Evolutionary conservation across 92 coral and sea anemone genomes (phyloP), one percentile per base, ranked within the genome.

Genomic region (Pocillopora grandis): DNA sequence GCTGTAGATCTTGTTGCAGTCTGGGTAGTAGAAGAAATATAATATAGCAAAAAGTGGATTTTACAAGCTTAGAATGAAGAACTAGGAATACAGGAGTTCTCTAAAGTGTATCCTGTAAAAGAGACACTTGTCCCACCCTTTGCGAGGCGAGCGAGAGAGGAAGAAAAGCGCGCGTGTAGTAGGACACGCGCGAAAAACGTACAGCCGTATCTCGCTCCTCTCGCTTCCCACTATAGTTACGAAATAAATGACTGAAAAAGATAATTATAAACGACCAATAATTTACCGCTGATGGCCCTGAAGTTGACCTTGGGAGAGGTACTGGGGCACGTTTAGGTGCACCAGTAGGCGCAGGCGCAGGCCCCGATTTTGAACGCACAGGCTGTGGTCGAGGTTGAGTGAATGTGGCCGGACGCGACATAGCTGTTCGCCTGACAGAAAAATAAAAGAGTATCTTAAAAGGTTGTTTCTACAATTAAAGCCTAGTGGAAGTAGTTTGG

Each of bases 351-450:
- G 76, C 17, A 16, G 67, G 56, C 10, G 1, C 76, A 35, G 35
- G 18, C 19, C 58, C 16, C 76, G 78, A 59, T n/a, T 71, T 61
- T 81, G 77, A 71, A 5, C 9, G 31, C 0, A 37, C 61, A 48
- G 69, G 58, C 49, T 59, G 85, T 21, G 85, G 69, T 11, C 66
- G 85, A 60, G 85, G 77, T 14, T 35, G 85, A 14, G 85, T 70
- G 60, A 70, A 35, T 9, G 85, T 37, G 17, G 85, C 12, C 58
- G 27, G 58, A 59, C 77, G 85, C 16, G 42, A 42, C 12, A 31
- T 1, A 31, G 37, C 15, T 37, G 42, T 36, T 58, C 37, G 77
- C 27, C 84, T 80, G 35, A 13, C 11, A 33, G 19, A 59, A 10
- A 21, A 55, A 55, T 0, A 12, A 66, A 14, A 62, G 0, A 62